Conservation (phyloP, 2,797 vertebrate species). For the Meriones psammophilus region DNA sequence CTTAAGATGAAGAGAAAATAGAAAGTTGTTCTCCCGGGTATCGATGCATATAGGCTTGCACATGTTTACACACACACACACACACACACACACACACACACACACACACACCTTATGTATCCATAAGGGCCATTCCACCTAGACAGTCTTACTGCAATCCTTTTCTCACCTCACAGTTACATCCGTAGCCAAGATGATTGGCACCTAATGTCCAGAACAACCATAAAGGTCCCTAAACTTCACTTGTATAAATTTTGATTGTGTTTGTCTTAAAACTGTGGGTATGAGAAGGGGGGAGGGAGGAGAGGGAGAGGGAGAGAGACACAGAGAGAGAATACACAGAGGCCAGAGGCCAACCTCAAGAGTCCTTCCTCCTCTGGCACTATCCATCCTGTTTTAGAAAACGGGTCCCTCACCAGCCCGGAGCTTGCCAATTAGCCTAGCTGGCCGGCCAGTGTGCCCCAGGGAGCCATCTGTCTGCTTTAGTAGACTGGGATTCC, state of each 20-base stretch:
- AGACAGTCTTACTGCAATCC: not conserved
- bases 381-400: not conserved
- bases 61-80: not conserved
- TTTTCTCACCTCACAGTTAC: not conserved
- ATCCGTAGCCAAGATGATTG: not conserved
- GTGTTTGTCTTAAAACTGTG: not conserved
- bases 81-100: not conserved
- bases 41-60: not conserved
- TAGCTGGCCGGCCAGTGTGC: not conserved
- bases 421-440: not conserved
- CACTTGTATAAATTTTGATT: not conserved
- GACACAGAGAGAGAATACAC: not conserved
- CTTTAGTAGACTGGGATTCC: not conserved
- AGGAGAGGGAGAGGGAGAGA: not conserved
- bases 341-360: not conserved
- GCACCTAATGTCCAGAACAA: not conserved
- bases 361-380: not conserved
- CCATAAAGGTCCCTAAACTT: conserved; percentile 39
- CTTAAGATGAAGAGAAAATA: not conserved
- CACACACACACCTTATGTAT: not conserved
- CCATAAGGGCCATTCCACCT: not conserved
- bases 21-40: not conserved
- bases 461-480: not conserved
- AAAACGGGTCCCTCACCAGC: not conserved
- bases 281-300: not conserved